Conservation (phyloP, 2,113 vertebrate genomes). For the Toxostoma redivivum region DNA sequence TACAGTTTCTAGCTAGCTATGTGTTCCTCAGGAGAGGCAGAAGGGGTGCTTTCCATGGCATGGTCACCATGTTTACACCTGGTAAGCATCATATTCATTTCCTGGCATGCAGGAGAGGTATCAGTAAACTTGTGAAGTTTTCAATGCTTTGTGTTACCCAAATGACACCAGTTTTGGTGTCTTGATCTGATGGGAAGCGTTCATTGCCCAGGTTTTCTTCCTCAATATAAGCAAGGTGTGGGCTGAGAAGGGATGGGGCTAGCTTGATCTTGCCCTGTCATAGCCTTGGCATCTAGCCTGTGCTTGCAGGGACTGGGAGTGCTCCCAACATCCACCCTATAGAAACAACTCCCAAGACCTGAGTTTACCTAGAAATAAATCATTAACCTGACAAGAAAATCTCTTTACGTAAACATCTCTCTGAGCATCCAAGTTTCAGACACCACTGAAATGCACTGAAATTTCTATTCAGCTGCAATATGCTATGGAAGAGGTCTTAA, state of each 20-base stretch:
- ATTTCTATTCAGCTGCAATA: not conserved
- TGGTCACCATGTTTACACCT: accelerated
- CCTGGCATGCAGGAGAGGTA: accelerated
- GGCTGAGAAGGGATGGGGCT: not conserved
- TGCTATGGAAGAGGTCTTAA: not conserved
- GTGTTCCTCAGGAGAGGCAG: not conserved
- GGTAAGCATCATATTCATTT: not conserved
- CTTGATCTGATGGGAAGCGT: not conserved
- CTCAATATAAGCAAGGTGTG: not conserved
- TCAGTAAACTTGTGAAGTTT: not conserved
- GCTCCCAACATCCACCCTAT: not conserved
- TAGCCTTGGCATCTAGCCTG: not conserved
- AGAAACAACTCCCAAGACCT: not conserved
- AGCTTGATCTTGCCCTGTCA: not conserved
- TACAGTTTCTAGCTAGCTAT: not conserved
- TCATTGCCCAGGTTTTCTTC: not conserved
- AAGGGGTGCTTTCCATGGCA: not conserved
- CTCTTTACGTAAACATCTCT: not conserved
- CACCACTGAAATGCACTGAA: not conserved
- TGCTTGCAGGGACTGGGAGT: not conserved
- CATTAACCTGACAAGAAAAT: not conserved
- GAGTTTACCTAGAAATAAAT: not conserved
- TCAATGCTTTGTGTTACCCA: not conserved
- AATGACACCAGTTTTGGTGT: not conserved
- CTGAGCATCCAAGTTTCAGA: not conserved